Conservation (phyloP, 35 echinoderm and acorn worm species). For the Anneissia japonica region DNA sequence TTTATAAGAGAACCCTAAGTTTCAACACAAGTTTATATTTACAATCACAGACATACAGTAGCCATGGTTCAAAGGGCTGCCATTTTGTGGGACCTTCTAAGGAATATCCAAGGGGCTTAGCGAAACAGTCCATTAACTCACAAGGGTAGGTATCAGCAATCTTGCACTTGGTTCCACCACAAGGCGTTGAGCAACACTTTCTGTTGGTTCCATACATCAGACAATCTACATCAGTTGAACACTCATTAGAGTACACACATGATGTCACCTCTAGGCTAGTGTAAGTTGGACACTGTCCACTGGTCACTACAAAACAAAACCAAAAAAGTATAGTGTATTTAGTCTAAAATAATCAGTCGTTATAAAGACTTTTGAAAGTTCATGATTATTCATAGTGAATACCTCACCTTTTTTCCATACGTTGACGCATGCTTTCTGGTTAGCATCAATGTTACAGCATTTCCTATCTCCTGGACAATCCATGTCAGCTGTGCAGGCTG, state of each 20-base stretch:
- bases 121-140: no score
- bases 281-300: background rate
- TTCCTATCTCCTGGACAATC: background rate
- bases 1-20: no score
- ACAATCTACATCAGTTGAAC: background rate
- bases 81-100: no score
- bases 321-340: background rate
- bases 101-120: no score
- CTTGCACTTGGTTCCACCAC: constrained; percentile 12
- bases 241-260: background rate
- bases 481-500: background rate
- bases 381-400: no score
- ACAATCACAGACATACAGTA: no score
- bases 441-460: constrained; percentile 13
- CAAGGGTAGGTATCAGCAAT: background rate
- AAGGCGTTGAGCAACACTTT: background rate
- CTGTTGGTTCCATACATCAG: background rate
- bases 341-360: no score
- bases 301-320: background rate
- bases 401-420: background rate
- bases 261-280: background rate
- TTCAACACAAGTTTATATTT: no score
- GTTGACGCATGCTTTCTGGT: background rate
- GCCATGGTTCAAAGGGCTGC: no score
- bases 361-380: no score